A percentile compares a stretch with the other conserved stretches of the same genome.
phyloP scores from a whole-genome alignment of 53 echinoderm and acorn worm genomes.

The Patiria pectinifera region DNA sequence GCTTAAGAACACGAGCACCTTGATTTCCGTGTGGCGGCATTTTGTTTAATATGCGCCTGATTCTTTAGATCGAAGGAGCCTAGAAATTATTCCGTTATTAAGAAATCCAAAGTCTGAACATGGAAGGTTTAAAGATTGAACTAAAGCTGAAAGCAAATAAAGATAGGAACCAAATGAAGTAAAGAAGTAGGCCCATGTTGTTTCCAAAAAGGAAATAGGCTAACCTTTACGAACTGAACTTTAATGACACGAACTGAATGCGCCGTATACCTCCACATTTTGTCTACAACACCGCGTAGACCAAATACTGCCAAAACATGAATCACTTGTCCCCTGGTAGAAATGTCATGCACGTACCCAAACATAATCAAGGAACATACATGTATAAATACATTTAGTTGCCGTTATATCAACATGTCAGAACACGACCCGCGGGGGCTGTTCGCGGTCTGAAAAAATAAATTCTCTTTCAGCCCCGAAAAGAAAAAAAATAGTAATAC shows the following conservation, averaged over 20 bases:
- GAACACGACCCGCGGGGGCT: not conserved
- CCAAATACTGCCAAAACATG: not conserved
- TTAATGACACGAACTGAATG: not conserved
- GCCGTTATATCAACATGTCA: slow-evolving; percentile 13
- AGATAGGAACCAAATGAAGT: too few relatives aligned
- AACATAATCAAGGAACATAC: not conserved
- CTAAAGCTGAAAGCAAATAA: too few relatives aligned
- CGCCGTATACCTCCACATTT: not conserved
- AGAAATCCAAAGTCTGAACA: too few relatives aligned
- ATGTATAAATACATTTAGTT: not conserved
- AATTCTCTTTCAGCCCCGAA: not conserved
- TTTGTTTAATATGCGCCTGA: too few relatives aligned
- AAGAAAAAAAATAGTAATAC: not conserved
- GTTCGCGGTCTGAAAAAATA: slow-evolving; percentile 21
- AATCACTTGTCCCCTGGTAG: not conserved
- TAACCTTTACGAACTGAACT: not conserved
- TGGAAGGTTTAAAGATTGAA: too few relatives aligned
- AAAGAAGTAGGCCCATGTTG: not conserved
- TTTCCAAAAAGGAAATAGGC: not conserved
- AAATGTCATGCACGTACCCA: not conserved
- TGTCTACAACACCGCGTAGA: not conserved
- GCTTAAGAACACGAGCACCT: too few relatives aligned
- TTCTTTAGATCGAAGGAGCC: too few relatives aligned
- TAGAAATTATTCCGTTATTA: too few relatives aligned
- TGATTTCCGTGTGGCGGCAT: too few relatives aligned